Base-by-base conservation (phyloP, 2,797 vertebrate species). In the Chiroxiphia lanceolata region DNA sequence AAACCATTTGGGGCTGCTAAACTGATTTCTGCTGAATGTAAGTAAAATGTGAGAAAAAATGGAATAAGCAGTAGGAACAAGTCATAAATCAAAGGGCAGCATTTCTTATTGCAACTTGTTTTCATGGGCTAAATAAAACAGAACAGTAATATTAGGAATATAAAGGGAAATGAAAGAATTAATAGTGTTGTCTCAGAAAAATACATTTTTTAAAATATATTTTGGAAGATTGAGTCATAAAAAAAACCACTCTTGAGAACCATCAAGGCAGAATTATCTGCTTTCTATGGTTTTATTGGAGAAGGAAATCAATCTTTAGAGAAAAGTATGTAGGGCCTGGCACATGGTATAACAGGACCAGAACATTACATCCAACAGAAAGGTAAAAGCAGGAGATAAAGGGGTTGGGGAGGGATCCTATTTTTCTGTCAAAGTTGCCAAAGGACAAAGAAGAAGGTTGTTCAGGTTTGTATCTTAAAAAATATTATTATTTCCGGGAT, bases 21-120 rank as follows among this genome's bases (percentile, higher is more conserved):
- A 86, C 31, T 79, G 54, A 76, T 81, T 94, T 88, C 47, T 82
- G 36, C 23, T 61, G 67, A 90, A 45, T 47, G 9, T 20, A 78
- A 87, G 40, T 81, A 86, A 94, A 95, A 91, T 20, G 10, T 51
- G 65, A 93, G 57, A 76, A 59, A 57, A 86, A 76, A 78, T 15
- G 16, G 44, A 84, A 72, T 74, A 74, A 89, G 54, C 23, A 87
- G 38, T 12, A 69, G 44, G 13, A 82, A 15, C 15, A 89, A 63
- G 20, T 34, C 12, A 0, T 33, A 88, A 87, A 57, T 63, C 29
- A 70, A 83, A 86, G 26, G 69, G 17, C n/a, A 94, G 48, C 14
- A 34, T 72, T 13, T 81, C 31, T 48, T 34, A 80, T 1, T 70
- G 45, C 21, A 77, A 44, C n/a, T 59, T 1, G 0, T 92, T 92